phyloP scores from a whole-genome alignment of 1,140 invertebrate genomes.

The Drosophila lacertosa region DNA sequence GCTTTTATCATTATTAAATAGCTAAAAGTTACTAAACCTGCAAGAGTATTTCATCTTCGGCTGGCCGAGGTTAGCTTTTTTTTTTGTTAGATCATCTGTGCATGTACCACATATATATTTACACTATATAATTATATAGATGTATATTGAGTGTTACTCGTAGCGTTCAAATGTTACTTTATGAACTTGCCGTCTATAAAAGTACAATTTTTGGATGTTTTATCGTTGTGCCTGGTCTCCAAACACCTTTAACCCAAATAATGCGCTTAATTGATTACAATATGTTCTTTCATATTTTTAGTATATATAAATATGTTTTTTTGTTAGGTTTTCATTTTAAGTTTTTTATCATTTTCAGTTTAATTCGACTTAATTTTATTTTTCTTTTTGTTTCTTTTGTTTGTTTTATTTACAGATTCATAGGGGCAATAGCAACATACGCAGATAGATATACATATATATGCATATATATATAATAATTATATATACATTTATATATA shows the following conservation, averaged over 20 bases:
- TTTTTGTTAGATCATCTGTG: background rate
- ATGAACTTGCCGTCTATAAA: background rate
- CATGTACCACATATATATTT: background rate
- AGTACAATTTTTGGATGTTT: background rate
- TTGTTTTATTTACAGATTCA: slow-evolving; percentile 75
- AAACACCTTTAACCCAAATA: too few relatives aligned
- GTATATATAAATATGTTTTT: slow-evolving; percentile 2
- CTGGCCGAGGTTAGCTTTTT: background rate
- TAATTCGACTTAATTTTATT: slow-evolving; percentile 39
- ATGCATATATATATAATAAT: slow-evolving; percentile 31
- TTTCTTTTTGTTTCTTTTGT: slow-evolving; percentile 34
- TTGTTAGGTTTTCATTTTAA: slow-evolving; percentile 2
- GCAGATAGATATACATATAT: slow-evolving; percentile 46
- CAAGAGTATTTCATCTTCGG: background rate
- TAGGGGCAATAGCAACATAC: slow-evolving; percentile 76
- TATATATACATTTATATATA: slow-evolving; percentile 39
- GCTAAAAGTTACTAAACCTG: background rate
- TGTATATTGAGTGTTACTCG: too few relatives aligned
- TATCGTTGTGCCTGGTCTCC: background rate
- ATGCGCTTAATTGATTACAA: too few relatives aligned
- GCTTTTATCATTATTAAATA: background rate
- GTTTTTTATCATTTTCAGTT: slow-evolving; percentile 25
- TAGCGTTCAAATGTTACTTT: background rate
- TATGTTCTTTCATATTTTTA: too few relatives aligned
- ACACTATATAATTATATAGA: too few relatives aligned